Percentiles rank a stretch among this genome's conserved stretches.
These are phyloP conservation scores for Spheniscus humboldti DNA, from an alignment of 2,797 vertebrate species.

Conservation along the genomic window DNA sequence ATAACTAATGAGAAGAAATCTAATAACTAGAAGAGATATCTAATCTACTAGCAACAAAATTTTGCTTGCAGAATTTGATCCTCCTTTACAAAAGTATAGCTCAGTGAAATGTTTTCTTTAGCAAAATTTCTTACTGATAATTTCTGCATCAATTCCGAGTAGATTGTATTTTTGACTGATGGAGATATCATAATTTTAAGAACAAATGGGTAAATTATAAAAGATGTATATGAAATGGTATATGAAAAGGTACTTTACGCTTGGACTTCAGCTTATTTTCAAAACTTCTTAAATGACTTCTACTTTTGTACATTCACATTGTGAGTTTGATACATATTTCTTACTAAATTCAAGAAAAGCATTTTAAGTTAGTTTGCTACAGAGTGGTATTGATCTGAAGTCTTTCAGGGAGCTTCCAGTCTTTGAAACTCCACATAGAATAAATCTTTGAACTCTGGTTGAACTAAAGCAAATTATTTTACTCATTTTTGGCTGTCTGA, in stretches of 20 bases:
- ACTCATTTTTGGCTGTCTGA: background rate
- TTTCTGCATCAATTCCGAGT: background rate
- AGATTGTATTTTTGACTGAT: background rate
- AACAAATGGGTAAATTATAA: background rate
- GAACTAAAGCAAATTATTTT: background rate
- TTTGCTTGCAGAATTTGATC: background rate
- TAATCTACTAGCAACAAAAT: background rate
- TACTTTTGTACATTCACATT: background rate
- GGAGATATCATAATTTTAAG: background rate
- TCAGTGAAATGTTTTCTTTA: background rate
- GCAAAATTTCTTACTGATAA: background rate
- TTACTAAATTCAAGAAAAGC: background rate
- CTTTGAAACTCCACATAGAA: background rate
- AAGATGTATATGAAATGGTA: background rate
- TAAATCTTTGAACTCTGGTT: background rate
- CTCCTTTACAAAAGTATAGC: background rate
- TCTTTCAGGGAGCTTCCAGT: background rate
- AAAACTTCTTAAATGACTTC: background rate
- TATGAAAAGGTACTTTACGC: background rate
- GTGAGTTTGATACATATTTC: background rate
- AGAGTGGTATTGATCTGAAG: background rate
- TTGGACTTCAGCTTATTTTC: background rate
- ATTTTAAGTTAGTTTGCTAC: background rate
- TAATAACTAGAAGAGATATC: background rate
- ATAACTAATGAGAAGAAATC: background rate